These are phyloP conservation scores for Fulmarus glacialis DNA, from an alignment of 2,113 vertebrate genomes.

Conservation along the genomic window DNA sequence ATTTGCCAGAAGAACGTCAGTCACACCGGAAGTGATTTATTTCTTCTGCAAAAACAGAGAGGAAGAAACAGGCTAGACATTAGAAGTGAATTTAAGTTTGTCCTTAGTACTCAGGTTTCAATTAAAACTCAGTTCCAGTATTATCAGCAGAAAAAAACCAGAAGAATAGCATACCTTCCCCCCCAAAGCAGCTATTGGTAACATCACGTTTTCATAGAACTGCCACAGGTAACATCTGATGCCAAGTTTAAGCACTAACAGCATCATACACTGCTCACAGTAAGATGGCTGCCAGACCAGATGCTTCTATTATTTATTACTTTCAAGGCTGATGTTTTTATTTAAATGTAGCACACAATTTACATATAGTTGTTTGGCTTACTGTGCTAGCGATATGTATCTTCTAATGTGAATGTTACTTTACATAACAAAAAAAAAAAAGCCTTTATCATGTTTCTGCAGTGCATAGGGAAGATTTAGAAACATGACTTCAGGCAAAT, in stretches of 20 bases:
- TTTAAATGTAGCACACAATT: not conserved
- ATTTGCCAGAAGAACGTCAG: not conserved
- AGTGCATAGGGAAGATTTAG: not conserved
- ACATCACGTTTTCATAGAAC: not conserved
- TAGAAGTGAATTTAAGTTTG: not conserved
- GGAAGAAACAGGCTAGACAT: not conserved
- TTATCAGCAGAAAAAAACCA: not conserved
- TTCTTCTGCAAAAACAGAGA: not conserved
- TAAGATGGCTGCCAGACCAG: conserved; percentile 40
- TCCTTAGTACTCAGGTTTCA: not conserved
- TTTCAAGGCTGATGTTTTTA: not conserved
- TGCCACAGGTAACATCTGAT: not conserved
- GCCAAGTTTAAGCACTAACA: not conserved
- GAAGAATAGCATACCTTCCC: not conserved
- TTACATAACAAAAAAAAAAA: not conserved
- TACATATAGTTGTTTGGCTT: fast-evolving
- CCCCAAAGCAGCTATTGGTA: not conserved
- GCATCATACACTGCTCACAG: not conserved
- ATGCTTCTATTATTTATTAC: not conserved
- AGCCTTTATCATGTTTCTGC: not conserved
- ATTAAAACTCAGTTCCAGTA: not conserved
- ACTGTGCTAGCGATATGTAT: not conserved
- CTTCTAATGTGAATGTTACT: not conserved
- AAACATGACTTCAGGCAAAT: not conserved
- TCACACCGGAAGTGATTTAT: not conserved